A percentile compares a stretch with the other conserved stretches of the same genome.
phyloP scores from a whole-genome alignment of 92 coral and sea anemone genomes.

The Montipora capitata region DNA sequence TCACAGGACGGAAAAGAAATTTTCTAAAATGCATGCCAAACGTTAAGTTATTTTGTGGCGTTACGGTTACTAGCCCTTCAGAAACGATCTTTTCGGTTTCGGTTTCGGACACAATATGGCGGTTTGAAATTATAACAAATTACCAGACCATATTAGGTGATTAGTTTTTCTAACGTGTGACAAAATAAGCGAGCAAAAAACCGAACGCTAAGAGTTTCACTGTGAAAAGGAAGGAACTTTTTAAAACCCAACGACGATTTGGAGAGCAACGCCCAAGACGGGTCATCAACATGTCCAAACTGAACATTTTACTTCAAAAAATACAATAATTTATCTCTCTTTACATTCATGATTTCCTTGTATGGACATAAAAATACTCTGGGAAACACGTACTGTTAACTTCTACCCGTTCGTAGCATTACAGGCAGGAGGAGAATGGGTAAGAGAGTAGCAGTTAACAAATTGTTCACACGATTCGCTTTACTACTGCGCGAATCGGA shows the following conservation, averaged over 20 bases:
- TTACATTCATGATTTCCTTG: constrained; percentile 23
- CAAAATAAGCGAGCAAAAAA: background rate
- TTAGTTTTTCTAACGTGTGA: background rate
- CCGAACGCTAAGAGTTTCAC: background rate
- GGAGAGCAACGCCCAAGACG: background rate
- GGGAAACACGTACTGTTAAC: constrained; percentile 18
- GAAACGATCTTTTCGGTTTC: too few species aligned
- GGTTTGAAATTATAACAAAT: too few species aligned
- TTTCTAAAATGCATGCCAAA: too few species aligned
- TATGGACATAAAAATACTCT: constrained; percentile 47
- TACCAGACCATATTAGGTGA: background rate
- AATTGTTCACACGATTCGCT: constrained; percentile 33
- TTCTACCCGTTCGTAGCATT: constrained; percentile 56
- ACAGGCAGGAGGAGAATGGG: constrained; percentile 46
- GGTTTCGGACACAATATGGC: too few species aligned
- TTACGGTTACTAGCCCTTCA: too few species aligned
- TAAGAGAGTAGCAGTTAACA: constrained; percentile 11
- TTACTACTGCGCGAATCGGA: constrained; percentile 27
- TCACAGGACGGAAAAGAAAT: too few species aligned
- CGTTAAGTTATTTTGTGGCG: too few species aligned
- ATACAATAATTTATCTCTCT: constrained; percentile 68
- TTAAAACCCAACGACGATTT: background rate
- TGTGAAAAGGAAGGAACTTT: background rate
- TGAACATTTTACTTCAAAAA: constrained; percentile 5
- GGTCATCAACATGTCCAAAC: background rate